A percentile compares a stretch with the other conserved stretches of the same genome.
Evolutionary conservation across 2,888 invertebrate species (phyloP).

Genomic region (Stenolophus ochropezus): DNA sequence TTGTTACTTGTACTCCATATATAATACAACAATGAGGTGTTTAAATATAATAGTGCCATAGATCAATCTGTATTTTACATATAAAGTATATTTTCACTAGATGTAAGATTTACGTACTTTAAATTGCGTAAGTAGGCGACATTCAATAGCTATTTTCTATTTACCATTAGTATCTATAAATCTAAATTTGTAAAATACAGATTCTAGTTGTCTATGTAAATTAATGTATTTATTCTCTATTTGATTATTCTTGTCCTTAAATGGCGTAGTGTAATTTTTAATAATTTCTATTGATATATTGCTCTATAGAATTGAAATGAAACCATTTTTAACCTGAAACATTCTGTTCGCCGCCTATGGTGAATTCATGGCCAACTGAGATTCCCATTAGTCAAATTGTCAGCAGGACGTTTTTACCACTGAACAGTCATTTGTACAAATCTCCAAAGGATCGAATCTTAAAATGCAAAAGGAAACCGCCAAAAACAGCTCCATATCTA

Average conservation of each 20-base stretch:
- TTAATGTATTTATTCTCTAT: conserved; percentile 5
- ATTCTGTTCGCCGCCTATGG: background rate
- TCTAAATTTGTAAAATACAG: background rate
- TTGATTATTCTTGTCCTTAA: conserved; percentile 9
- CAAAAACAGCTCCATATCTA: too few relatives aligned
- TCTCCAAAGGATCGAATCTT: background rate
- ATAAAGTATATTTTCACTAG: background rate
- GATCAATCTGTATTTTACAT: background rate
- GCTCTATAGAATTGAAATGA: background rate
- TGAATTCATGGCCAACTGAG: background rate
- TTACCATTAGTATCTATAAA: background rate
- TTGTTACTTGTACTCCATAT: too few relatives aligned
- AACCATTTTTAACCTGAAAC: background rate
- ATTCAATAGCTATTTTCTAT: background rate
- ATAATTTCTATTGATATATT: background rate
- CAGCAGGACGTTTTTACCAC: conserved; percentile 42
- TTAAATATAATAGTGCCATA: background rate
- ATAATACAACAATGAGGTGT: background rate
- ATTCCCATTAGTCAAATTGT: conserved; percentile 54
- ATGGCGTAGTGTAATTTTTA: background rate
- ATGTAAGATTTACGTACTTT: background rate
- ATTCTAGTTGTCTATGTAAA: background rate
- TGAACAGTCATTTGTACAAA: background rate
- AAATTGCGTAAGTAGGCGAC: conserved; percentile 6
- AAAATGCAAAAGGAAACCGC: conserved; percentile 9